These are phyloP conservation scores for Mythimna vitellina DNA, from an alignment of 2,888 invertebrate species.

Conservation along the genomic window DNA sequence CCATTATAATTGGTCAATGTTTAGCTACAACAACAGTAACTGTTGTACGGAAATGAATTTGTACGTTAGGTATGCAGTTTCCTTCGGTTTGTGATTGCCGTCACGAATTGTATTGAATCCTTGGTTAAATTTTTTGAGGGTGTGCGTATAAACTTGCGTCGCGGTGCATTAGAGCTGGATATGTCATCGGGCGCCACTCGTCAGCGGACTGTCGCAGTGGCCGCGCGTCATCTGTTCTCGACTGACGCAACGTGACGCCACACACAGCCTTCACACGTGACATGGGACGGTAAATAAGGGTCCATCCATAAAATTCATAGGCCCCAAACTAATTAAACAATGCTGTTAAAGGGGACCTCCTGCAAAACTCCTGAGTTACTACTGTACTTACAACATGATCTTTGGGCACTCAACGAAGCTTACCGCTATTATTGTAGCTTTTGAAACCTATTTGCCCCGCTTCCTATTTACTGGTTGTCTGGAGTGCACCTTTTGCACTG, in stretches of 20 bases:
- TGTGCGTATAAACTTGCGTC: conserved; percentile 15
- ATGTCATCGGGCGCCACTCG: conserved; percentile 24
- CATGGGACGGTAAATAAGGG: background rate
- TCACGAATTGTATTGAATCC: conserved; percentile 25
- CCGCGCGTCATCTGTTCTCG: conserved; percentile 1
- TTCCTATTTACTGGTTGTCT: background rate
- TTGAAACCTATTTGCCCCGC: background rate
- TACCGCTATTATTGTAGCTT: background rate
- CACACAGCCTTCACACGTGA: conserved; percentile 3
- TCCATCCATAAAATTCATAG: background rate
- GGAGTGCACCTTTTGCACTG: conserved; percentile 8
- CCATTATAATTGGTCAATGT: conserved; percentile 17
- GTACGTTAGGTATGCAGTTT: conserved; percentile 28
- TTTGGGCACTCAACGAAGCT: background rate
- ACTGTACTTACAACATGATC: no score
- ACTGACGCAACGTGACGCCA: conserved; percentile 23
- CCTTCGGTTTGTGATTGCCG: conserved; percentile 3
- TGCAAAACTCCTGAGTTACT: background rate
- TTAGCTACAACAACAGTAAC: conserved; percentile 5
- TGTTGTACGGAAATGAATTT: conserved; percentile 39
- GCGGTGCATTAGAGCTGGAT: conserved; percentile 6
- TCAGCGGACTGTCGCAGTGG: conserved; percentile 7
- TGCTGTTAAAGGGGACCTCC: background rate
- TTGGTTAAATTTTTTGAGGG: conserved; percentile 6
- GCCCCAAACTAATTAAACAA: background rate